Evolutionary conservation across 2,113 vertebrate genomes (phyloP).

Genomic region (Indicator maculatus): DNA sequence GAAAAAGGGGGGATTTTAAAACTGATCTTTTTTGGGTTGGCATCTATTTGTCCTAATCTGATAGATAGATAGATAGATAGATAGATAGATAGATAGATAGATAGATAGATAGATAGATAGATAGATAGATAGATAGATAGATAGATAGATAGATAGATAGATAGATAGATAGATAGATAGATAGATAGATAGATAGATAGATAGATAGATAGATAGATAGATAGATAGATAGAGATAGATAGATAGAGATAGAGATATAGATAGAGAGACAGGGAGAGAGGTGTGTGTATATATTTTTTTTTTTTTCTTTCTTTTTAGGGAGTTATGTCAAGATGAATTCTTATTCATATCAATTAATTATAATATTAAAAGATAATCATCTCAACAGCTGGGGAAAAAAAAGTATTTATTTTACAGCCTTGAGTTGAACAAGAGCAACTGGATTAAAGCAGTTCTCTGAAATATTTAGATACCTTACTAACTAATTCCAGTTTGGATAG

Average conservation of each 20-base stretch:
- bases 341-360: background rate
- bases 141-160: no score
- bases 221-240: no score
- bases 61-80: no score
- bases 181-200: no score
- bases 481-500: background rate
- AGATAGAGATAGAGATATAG: no score
- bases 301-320: background rate
- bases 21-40: background rate
- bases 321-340: background rate
- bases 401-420: background rate
- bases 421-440: background rate
- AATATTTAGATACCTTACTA: background rate
- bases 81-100: no score
- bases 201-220: no score
- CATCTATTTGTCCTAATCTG: background rate
- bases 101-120: no score
- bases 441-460: background rate
- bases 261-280: no score
- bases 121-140: no score
- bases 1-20: background rate
- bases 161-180: no score
- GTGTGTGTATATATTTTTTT: no score
- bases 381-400: background rate
- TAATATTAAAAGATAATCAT: background rate